Evolutionary conservation across 2,888 invertebrate species (phyloP).

Genomic region (Ophioninae sp.): DNA sequence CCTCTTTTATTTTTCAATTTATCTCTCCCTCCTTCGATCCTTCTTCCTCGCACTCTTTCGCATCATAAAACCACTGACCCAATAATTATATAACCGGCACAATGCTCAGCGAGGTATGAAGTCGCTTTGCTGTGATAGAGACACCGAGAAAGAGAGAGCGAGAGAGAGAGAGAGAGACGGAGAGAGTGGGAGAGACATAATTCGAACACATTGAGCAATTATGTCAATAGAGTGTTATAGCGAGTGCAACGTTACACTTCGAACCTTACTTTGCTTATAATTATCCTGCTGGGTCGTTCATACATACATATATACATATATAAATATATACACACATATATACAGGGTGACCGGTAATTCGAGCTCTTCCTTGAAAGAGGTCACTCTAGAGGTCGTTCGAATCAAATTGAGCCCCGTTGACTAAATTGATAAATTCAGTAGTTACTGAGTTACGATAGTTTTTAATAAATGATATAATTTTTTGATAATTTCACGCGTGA

Average conservation of each 20-base stretch:
- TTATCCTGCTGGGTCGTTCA: slow-evolving; percentile 43
- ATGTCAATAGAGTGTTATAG: slow-evolving; percentile 61
- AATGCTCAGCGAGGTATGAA: slow-evolving; percentile 60
- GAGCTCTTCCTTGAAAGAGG: too few species aligned
- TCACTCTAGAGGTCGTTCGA: too few species aligned
- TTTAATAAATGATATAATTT: too few species aligned
- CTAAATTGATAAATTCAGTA: too few species aligned
- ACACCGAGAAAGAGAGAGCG: slow-evolving; percentile 36
- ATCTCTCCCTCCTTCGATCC: slow-evolving; percentile 20
- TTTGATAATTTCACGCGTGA: too few species aligned
- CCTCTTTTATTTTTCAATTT: neutral
- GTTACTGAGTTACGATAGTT: too few species aligned
- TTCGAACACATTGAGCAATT: slow-evolving; percentile 64
- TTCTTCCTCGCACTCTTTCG: slow-evolving; percentile 42
- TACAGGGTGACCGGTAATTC: too few species aligned
- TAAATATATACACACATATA: neutral
- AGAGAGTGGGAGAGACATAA: slow-evolving; percentile 48
- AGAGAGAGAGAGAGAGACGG: slow-evolving; percentile 33
- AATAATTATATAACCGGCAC: slow-evolving; percentile 62
- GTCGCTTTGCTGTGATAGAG: slow-evolving; percentile 53
- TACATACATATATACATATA: slow-evolving; percentile 24
- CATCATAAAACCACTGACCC: slow-evolving; percentile 61
- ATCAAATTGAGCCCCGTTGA: too few species aligned
- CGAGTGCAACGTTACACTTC: slow-evolving; percentile 48
- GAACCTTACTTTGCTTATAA: slow-evolving; percentile 55